Evolutionary conservation across 1,140 invertebrate genomes (phyloP).

Genomic region (Neodiprion fabricii): DNA sequence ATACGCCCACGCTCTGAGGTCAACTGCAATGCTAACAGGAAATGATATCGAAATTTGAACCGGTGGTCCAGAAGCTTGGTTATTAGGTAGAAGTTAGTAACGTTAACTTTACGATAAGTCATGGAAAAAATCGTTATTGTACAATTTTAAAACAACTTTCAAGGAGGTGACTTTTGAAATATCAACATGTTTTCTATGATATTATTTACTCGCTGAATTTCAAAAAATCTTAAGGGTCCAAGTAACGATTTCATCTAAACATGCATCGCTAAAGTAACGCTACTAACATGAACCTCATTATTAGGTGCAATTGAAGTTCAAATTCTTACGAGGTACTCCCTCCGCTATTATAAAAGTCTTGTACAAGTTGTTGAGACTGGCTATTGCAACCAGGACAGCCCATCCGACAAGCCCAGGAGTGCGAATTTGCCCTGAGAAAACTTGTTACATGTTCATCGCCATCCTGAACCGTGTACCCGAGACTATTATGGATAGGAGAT

Average conservation of each 20-base stretch:
- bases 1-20: constrained; percentile 76
- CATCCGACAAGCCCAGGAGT: constrained; percentile 25
- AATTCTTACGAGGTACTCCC: constrained; percentile 72
- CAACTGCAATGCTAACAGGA: constrained; percentile 72
- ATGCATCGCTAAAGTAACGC: too few species aligned
- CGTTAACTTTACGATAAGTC: too few species aligned
- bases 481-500: constrained; percentile 3
- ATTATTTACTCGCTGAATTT: not conserved
- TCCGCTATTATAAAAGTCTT: constrained; percentile 67
- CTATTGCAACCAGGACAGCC: constrained; percentile 65
- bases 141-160: too few species aligned
- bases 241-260: too few species aligned
- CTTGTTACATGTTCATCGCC: constrained; percentile 18
- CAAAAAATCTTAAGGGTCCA: too few species aligned
- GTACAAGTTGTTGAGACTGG: constrained; percentile 67
- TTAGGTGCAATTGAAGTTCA: not conserved
- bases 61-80: constrained; percentile 9
- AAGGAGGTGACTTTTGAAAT: too few species aligned
- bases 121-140: too few species aligned
- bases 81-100: not conserved
- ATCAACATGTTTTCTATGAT: too few species aligned
- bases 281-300: not conserved
- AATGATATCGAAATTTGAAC: constrained; percentile 28
- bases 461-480: constrained; percentile 1
- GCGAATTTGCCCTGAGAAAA: not conserved